Evolutionary conservation across 2,797 vertebrate species (phyloP), one percentile per base, ranked within the genome.

Genomic region (Coendou prehensilis): DNA sequence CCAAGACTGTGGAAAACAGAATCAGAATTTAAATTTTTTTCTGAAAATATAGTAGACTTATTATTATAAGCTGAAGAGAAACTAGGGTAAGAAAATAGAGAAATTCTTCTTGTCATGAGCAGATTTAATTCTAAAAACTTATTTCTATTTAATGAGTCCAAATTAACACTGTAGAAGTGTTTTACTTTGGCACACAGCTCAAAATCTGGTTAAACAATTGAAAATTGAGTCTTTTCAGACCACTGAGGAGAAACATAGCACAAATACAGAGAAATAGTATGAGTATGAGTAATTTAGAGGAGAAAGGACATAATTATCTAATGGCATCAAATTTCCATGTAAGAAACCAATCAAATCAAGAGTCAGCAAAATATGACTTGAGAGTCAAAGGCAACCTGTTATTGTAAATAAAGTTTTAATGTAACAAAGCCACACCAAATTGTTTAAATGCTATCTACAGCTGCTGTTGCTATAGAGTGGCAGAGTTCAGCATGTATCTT

Each of bases 41-140:
- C 79, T 41, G 13, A 47, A 47, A n/a, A 69, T 59, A 95, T 84
- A 76, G 26, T 8, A 81, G 37, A 69, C 33, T 17, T 45, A 59
- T 33, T 10, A 37, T 76, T 63, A 26, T 9, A 83, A 78, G 8
- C 22, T 85, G 41, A 81, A 63, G 2, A 80, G 59, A 95, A n/a
- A 61, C 59, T 50, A 73, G 28, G 26, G 79, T 71, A 45, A 75
- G 33, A 26, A 92, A 92, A 56, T 37, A 54, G 11, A 88, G 37
- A 75, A 69, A 22, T 1, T 82, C 50, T n/a, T 88, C 30, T 69
- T 81, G 63, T 87, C 57, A 37, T 56, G 11, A 88, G 17, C 5
- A 91, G n/a, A 73, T 41, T 56, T 57, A 37, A 91, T 76, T 90
- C 57, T 82, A 76, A 85, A 85, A 93, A 56, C 15, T 78, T 47